Conservation (phyloP, 2,113 vertebrate genomes). For the Centropristis striata region DNA sequence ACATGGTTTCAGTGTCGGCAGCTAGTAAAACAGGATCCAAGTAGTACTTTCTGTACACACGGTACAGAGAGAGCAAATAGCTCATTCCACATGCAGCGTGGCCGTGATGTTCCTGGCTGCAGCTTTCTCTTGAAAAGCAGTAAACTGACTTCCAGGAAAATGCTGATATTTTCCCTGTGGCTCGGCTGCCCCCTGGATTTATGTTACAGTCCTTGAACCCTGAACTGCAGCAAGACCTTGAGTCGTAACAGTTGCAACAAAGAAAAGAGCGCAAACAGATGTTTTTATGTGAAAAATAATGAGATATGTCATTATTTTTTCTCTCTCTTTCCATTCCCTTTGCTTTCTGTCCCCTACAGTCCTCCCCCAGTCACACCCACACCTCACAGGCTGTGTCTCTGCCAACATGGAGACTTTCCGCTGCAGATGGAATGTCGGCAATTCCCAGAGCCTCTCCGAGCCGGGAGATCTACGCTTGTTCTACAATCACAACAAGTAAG, state of each 20-base stretch:
- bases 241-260: not conserved
- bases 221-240: not conserved
- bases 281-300: not conserved
- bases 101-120: slow-evolving; percentile 34
- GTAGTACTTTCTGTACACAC: not conserved
- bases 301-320: not conserved
- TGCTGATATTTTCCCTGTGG: slow-evolving; percentile 15
- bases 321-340: not conserved
- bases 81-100: slow-evolving; percentile 30
- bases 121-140: slow-evolving; percentile 40
- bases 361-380: slow-evolving; percentile 71
- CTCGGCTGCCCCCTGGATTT: not conserved
- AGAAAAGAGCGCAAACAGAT: not conserved
- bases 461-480: slow-evolving; percentile 87
- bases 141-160: slow-evolving; percentile 73
- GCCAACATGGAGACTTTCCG: slow-evolving; percentile 92
- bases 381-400: slow-evolving; percentile 91
- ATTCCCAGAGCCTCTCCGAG: slow-evolving; percentile 79
- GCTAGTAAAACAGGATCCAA: slow-evolving; percentile 15
- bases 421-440: slow-evolving; percentile 90
- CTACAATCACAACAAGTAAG: slow-evolving; percentile 86
- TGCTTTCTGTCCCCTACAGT: slow-evolving; percentile 68
- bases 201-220: slow-evolving; percentile 17
- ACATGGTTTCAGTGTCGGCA: slow-evolving; percentile 22
- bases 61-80: slow-evolving; percentile 38